A percentile compares a stretch with the other conserved stretches of the same genome.
These are phyloP conservation scores for Pteronura brasiliensis DNA, from an alignment of 2,113 vertebrate species.

Conservation along the genomic window DNA sequence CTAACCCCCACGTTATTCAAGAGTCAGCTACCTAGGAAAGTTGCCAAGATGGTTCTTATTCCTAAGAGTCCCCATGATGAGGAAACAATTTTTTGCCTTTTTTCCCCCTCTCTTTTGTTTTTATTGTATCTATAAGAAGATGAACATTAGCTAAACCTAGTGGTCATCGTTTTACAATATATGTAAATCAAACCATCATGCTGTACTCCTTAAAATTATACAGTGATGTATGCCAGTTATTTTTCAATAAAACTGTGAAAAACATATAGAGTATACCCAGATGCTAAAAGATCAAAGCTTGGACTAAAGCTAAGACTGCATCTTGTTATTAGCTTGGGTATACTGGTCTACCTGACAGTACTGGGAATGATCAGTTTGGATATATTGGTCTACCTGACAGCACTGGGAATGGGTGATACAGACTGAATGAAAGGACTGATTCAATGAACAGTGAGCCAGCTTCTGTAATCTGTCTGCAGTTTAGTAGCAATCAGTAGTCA, in stretches of 20 bases:
- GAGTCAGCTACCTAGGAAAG: not conserved
- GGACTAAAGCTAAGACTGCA: not conserved
- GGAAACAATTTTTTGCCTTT: not conserved
- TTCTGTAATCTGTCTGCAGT: not conserved
- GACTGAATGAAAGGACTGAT: not conserved
- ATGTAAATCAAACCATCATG: not conserved
- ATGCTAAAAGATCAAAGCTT: not conserved
- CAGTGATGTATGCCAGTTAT: not conserved
- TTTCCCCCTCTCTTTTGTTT: not conserved
- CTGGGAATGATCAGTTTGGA: too few species aligned
- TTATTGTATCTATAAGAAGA: not conserved
- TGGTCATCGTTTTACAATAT: not conserved
- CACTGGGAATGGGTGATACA: accelerated
- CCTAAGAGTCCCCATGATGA: not conserved
- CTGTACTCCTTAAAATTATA: not conserved
- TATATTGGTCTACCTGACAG: not conserved
- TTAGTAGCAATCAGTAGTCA: not conserved
- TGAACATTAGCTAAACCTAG: not conserved
- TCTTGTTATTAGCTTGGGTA: not conserved
- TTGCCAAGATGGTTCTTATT: not conserved
- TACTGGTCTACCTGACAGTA: not conserved
- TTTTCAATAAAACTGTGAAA: not conserved
- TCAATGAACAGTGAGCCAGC: not conserved
- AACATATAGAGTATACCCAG: not conserved
- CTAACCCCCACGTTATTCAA: not conserved